Conservation (phyloP, 2,113 vertebrate genomes). For the Malurus melanocephalus region DNA sequence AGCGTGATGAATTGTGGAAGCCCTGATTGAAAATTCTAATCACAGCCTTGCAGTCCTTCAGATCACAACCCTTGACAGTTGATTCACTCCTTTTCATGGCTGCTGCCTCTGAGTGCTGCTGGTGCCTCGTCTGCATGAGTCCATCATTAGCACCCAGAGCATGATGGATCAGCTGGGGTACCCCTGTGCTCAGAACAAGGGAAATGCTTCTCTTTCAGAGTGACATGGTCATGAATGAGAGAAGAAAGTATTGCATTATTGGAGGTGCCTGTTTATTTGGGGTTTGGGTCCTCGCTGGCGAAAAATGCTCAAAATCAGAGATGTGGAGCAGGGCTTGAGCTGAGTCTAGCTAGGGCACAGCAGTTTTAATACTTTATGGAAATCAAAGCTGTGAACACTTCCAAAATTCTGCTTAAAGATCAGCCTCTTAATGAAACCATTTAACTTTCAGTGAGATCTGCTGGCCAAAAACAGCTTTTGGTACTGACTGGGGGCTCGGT, state of each 20-base stretch:
- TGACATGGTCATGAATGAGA: slow-evolving; percentile 65
- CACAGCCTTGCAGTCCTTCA: slow-evolving; percentile 73
- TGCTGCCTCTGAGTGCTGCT: slow-evolving; percentile 62
- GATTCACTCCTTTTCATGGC: slow-evolving; percentile 77
- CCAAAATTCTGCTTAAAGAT: neutral
- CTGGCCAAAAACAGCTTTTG: neutral
- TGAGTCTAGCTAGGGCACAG: neutral
- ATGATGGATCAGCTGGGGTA: slow-evolving; percentile 73
- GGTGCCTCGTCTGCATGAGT: slow-evolving; percentile 70
- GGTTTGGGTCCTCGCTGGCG: neutral
- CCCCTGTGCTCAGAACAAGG: slow-evolving; percentile 66
- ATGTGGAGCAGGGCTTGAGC: neutral
- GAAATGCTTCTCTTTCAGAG: slow-evolving; percentile 64
- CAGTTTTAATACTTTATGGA: neutral
- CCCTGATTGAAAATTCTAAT: slow-evolving; percentile 79
- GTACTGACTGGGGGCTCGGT: neutral
- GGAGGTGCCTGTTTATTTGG: slow-evolving; percentile 40
- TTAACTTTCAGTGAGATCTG: neutral
- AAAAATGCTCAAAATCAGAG: neutral
- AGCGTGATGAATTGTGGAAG: slow-evolving; percentile 59
- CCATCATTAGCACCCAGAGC: slow-evolving; percentile 78
- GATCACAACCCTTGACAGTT: slow-evolving; percentile 68
- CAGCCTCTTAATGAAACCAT: neutral
- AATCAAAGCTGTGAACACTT: neutral
- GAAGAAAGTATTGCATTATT: slow-evolving; percentile 57